These are phyloP conservation scores for Pteronura brasiliensis DNA, from an alignment of 2,113 vertebrate genomes.

Conservation along the genomic window DNA sequence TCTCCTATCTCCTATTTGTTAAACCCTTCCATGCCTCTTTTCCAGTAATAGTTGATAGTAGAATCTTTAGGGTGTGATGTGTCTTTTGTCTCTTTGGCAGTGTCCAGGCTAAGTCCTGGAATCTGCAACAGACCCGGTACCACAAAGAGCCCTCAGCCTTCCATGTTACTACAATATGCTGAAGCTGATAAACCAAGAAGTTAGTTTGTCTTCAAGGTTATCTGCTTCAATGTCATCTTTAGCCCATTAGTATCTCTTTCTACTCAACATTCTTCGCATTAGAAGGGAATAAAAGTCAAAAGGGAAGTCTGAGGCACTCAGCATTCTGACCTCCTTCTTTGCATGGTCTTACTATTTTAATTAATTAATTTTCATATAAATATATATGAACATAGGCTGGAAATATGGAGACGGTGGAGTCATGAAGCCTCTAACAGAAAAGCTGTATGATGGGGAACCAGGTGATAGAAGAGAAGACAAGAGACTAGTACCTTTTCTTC, in stretches of 20 bases:
- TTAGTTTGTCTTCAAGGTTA: slow-evolving; percentile 21
- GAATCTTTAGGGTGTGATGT: background rate
- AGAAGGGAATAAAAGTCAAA: background rate
- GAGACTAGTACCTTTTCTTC: background rate
- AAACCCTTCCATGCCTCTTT: background rate
- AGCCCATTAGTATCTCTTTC: slow-evolving; percentile 24
- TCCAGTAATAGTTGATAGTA: background rate
- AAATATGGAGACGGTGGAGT: background rate
- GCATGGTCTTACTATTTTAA: background rate
- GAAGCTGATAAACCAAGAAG: slow-evolving; percentile 29
- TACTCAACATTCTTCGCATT: background rate
- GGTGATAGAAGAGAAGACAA: background rate
- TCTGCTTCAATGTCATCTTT: slow-evolving; percentile 24
- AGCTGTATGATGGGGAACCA: background rate
- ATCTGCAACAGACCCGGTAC: background rate
- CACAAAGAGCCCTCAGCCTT: background rate
- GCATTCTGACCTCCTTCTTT: background rate
- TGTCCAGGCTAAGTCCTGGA: background rate
- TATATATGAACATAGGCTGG: background rate
- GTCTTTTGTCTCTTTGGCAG: background rate
- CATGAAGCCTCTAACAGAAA: background rate
- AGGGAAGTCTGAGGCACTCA: background rate
- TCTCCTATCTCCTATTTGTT: background rate
- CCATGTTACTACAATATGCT: background rate
- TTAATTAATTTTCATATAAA: background rate